Evolutionary conservation across 1,140 invertebrate genomes (phyloP), one percentile per base, ranked within the genome.

Genomic region (Dysdera silvatica): DNA sequence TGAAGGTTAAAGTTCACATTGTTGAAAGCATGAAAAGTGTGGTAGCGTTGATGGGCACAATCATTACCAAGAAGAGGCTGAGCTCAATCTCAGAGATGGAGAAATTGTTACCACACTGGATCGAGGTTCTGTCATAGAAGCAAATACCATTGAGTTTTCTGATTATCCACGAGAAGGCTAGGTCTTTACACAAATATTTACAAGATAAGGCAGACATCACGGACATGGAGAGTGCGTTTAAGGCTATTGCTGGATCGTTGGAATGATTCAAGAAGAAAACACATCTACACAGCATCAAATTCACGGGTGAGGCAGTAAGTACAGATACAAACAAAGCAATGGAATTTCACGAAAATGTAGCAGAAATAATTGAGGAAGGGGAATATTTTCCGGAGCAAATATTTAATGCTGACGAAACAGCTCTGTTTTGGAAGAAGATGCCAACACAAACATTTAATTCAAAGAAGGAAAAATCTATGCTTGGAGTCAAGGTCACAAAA

Each of bases 341-440:
- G 61, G 58, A 70, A 52, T 72, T 61, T 75, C 67, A 28, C 23
- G n/a, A 23, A 43, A 18, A 55, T 59, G 69, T 79, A 48, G 69
- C 73, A 68, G 60, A 67, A 62, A 70, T 76, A 29, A 74, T 78
- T 51, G 53, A 71, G 61, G 67, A 75, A 69, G 70, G 70, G 57
- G 71, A 67, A 37, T 77, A 75, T 67, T 66, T 58, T 16, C 67
- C 72, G 7, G 54, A 76, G 47, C 73, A 77, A 70, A 70, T 78
- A 45, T 77, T 78, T 54, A 79, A 76, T 57, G 72, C 72, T 58
- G 72, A 78, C 61, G 75, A 79, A 67, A 78, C 71, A 28, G 72
- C 69, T 43, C 61, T 79, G 1, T 79, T 74, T 69, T 79, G 78
- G 75, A 80, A 78, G 69, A 77, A 69, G 67, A 76, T 80, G 73